phyloP scores from a whole-genome alignment of 2,113 vertebrate genomes.

The Agelaius phoeniceus region DNA sequence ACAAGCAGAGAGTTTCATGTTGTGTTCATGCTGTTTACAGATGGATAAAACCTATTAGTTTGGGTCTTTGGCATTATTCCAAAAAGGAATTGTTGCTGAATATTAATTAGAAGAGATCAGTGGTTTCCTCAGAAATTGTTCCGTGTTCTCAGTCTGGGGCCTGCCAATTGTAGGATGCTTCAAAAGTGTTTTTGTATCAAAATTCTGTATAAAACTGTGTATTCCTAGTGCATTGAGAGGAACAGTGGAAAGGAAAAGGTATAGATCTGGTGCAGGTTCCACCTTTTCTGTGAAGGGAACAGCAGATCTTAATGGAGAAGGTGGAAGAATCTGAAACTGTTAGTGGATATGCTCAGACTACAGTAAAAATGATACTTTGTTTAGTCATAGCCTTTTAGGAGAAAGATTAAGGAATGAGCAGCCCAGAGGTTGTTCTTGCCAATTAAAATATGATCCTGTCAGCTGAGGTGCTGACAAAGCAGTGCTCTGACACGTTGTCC shows the following conservation, averaged over 20 bases:
- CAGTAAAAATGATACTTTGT: not conserved
- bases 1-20: not conserved
- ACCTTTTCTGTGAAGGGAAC: not conserved
- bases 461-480: not conserved
- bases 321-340: not conserved
- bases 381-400: not conserved
- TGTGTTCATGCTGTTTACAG: not conserved
- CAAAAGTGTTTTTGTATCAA: not conserved
- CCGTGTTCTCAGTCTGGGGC: not conserved
- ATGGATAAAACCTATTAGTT: not conserved
- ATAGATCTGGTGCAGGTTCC: not conserved
- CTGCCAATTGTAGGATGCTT: rapidly evolving
- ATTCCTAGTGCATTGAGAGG: not conserved
- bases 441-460: not conserved
- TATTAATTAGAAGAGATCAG: not conserved
- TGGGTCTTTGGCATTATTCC: not conserved
- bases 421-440: not conserved
- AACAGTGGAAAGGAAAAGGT: not conserved
- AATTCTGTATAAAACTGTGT: not conserved
- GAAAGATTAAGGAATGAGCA: not conserved
- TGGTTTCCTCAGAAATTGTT: not conserved
- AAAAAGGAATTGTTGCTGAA: not conserved
- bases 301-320: not conserved
- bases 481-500: not conserved
- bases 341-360: not conserved